Evolutionary conservation across 2,797 vertebrate species (phyloP).

Genomic region (Callimico goeldii): DNA sequence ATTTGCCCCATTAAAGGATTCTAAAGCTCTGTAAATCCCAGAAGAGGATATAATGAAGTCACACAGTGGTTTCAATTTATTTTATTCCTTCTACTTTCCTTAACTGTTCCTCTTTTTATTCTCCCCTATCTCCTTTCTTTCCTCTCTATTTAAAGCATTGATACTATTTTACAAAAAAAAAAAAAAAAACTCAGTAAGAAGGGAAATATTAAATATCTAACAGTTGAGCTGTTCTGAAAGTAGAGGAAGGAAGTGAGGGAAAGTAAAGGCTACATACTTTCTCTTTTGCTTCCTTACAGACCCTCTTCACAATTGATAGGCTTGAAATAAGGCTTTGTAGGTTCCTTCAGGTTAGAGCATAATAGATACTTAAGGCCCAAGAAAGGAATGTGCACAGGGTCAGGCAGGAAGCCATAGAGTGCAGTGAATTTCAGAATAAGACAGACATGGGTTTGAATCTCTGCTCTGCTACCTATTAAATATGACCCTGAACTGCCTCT

Average conservation of each 20-base stretch:
- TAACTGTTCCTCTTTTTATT: not conserved
- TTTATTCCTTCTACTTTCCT: not conserved
- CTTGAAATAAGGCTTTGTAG: not conserved
- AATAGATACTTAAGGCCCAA: not conserved
- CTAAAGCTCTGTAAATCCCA: not conserved
- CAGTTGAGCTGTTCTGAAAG: not conserved
- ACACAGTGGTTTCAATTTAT: not conserved
- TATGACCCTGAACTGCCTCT: not conserved
- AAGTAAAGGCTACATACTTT: not conserved
- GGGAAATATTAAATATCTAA: not conserved
- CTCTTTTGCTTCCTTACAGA: not conserved
- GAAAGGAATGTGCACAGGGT: not conserved
- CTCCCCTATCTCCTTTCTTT: fast-evolving
- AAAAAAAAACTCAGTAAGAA: not conserved
- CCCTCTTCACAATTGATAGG: not conserved
- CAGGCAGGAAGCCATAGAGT: not conserved
- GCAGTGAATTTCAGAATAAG: not conserved
- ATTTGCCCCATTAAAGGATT: not conserved
- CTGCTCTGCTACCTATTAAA: not conserved
- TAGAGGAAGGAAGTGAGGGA: not conserved
- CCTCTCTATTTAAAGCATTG: not conserved
- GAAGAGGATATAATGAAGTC: not conserved
- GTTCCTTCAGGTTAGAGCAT: not conserved
- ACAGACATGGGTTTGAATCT: not conserved
- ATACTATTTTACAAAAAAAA: not conserved